A percentile compares a stretch with the other conserved stretches of the same genome.
Evolutionary conservation across 2,797 vertebrate genomes (phyloP).

Genomic region (Chelidonichthys spinosus): DNA sequence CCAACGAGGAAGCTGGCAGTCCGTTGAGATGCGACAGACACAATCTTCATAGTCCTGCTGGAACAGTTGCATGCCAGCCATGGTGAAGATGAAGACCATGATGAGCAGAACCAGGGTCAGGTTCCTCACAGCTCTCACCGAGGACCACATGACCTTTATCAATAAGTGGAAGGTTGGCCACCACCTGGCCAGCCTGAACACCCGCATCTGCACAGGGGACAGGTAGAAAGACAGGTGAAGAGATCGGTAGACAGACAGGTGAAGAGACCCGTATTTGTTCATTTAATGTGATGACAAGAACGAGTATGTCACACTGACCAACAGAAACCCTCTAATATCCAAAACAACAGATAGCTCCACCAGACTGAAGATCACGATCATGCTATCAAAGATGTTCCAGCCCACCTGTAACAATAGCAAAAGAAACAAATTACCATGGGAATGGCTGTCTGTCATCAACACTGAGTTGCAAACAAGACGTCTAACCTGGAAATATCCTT

Average conservation of each 20-base stretch:
- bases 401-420: slow-evolving; percentile 86
- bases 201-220: slow-evolving; percentile 87
- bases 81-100: slow-evolving; percentile 96
- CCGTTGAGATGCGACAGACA: slow-evolving; percentile 88
- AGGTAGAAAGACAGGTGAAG: background rate
- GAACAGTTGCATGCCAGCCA: slow-evolving; percentile 97
- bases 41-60: slow-evolving; percentile 93
- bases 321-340: slow-evolving; percentile 87
- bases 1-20: slow-evolving; percentile 93
- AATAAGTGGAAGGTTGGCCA: slow-evolving; percentile 98
- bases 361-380: slow-evolving; percentile 94
- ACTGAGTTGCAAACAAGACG: background rate
- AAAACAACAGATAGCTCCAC: slow-evolving; percentile 91
- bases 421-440: background rate
- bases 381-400: slow-evolving; percentile 97
- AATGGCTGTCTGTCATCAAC: background rate
- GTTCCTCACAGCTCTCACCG: slow-evolving; percentile 93
- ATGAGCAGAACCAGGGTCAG: slow-evolving; percentile 95
- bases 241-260: background rate
- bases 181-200: slow-evolving; percentile 96
- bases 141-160: slow-evolving; percentile 97
- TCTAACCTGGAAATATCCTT: slow-evolving; percentile 91
- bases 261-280: background rate
- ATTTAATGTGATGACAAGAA: background rate
- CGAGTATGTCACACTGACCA: slow-evolving; percentile 80